phyloP scores from a whole-genome alignment of 2,888 invertebrate species.

The Drosophila kokeensis region DNA sequence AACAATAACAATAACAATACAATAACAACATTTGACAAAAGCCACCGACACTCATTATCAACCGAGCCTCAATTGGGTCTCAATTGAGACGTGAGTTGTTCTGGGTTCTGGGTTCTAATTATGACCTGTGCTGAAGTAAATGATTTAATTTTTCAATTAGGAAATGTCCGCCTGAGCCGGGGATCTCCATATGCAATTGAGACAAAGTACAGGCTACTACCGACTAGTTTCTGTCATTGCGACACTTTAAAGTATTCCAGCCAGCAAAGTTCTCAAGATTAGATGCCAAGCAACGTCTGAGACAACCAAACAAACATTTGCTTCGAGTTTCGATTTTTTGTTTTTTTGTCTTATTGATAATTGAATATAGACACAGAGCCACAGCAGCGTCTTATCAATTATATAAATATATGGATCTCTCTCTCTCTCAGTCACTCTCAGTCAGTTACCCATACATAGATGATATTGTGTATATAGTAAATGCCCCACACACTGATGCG shows the following conservation, averaged over 20 bases:
- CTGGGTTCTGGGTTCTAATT: conserved; percentile 56
- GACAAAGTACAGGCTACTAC: conserved; percentile 56
- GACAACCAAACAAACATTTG: conserved; percentile 49
- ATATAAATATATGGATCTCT: conserved; percentile 16
- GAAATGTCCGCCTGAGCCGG: conserved; percentile 44
- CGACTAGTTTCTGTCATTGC: conserved; percentile 25
- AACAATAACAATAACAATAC: conserved; percentile 10
- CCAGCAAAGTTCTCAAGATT: conserved; percentile 31
- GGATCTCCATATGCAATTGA: conserved; percentile 62
- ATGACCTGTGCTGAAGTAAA: conserved; percentile 61
- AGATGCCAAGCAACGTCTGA: conserved; percentile 23
- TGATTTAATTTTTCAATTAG: conserved; percentile 82
- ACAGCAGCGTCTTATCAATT: conserved; percentile 59
- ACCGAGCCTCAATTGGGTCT: conserved; percentile 62
- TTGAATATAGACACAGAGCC: conserved; percentile 39
- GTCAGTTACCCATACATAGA: neutral
- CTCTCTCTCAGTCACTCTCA: neutral
- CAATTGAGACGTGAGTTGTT: conserved; percentile 52
- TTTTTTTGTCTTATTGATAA: conserved; percentile 57
- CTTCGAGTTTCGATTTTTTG: conserved; percentile 36
- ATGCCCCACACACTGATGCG: conserved; percentile 32
- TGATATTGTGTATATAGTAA: conserved; percentile 24
- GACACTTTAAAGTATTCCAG: conserved; percentile 23
- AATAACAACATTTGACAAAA: conserved; percentile 19
- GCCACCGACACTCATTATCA: conserved; percentile 68